These are phyloP conservation scores for Poecile montanus DNA, from an alignment of 2,797 vertebrate genomes.

Conservation along the genomic window DNA sequence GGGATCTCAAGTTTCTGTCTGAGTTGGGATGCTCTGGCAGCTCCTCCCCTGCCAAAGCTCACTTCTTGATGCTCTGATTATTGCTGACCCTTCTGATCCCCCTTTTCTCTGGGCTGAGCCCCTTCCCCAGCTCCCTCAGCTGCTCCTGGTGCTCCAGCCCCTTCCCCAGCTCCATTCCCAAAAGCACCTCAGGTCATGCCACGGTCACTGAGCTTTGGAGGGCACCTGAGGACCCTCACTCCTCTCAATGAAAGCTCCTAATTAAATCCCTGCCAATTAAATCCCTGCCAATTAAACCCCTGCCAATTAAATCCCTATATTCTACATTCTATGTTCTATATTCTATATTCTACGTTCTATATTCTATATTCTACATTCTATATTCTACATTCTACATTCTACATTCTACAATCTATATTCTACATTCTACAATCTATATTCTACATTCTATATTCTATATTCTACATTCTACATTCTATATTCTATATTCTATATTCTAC, in stretches of 20 bases:
- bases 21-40: neutral
- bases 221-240: neutral
- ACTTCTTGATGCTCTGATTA: neutral
- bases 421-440: no score
- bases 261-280: neutral
- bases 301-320: no score
- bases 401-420: no score
- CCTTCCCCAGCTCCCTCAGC: neutral
- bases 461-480: no score
- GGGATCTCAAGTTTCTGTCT: neutral
- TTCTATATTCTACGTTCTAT: no score
- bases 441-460: no score
- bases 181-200: neutral
- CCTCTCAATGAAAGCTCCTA: neutral
- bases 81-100: neutral
- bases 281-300: neutral
- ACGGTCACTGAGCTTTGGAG: neutral
- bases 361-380: no score
- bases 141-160: rapidly evolving
- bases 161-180: neutral
- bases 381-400: no score
- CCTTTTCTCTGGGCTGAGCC: neutral
- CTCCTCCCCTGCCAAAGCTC: neutral
- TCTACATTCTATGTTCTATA: no score
- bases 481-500: no score